phyloP scores from a whole-genome alignment of 1,140 invertebrate genomes.

The Caenorhabditis briggsae region DNA sequence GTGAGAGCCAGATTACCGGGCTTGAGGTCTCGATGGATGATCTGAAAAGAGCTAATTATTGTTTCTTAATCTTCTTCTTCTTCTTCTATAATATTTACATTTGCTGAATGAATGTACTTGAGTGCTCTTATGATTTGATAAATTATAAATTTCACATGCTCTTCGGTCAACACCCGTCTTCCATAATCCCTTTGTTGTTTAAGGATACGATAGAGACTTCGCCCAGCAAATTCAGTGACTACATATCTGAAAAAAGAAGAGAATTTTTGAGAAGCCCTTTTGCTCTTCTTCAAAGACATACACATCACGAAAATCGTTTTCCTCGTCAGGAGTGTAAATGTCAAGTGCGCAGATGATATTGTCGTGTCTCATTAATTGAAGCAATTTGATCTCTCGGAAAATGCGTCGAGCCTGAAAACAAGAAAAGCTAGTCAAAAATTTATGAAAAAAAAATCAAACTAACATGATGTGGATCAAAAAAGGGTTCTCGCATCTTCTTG shows the following conservation, averaged over 20 bases:
- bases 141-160: constrained; percentile 75
- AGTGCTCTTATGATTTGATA: constrained; percentile 75
- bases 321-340: constrained; percentile 74
- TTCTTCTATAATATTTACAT: constrained; percentile 72
- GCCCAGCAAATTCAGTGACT: constrained; percentile 74
- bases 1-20: constrained; percentile 73
- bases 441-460: not conserved
- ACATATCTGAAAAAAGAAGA: constrained; percentile 71
- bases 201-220: constrained; percentile 70
- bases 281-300: constrained; percentile 61
- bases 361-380: constrained; percentile 75
- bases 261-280: not conserved
- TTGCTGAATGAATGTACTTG: constrained; percentile 77
- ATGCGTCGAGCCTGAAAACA: constrained; percentile 70
- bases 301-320: constrained; percentile 72
- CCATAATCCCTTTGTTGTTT: constrained; percentile 68
- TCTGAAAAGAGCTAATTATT: constrained; percentile 65
- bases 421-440: not conserved
- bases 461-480: constrained; percentile 65
- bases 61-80: constrained; percentile 48
- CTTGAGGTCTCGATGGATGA: constrained; percentile 76
- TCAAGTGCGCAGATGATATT: constrained; percentile 76
- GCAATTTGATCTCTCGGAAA: constrained; percentile 73
- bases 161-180: constrained; percentile 67
- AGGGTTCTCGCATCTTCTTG: constrained; percentile 74